A percentile compares a stretch with the other conserved stretches of the same genome.
Evolutionary conservation across 92 coral and sea anemone genomes (phyloP).

Genomic region (Actinernus sp.): DNA sequence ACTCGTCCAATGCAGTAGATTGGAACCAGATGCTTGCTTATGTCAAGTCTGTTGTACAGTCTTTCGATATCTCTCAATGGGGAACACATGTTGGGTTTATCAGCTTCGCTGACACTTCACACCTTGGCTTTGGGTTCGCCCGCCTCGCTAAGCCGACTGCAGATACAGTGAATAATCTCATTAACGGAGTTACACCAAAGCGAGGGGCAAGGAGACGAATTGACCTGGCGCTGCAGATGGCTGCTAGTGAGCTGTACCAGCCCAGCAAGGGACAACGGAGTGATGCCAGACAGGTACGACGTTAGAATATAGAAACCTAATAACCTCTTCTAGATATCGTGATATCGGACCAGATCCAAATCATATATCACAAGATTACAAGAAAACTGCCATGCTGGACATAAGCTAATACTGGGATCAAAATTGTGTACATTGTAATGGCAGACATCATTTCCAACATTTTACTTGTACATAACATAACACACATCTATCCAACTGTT

Average conservation of each 20-base stretch:
- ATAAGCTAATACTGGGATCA: no score
- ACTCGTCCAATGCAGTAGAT: conserved; percentile 63
- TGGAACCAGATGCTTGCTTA: conserved; percentile 65
- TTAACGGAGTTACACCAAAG: conserved; percentile 36
- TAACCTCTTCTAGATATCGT: no score
- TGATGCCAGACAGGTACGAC: conserved; percentile 63
- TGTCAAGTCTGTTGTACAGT: conserved; percentile 45
- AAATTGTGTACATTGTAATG: no score
- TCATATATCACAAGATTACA: no score
- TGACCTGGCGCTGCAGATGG: conserved; percentile 56
- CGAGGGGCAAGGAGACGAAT: conserved; percentile 58
- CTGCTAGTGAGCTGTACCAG: conserved; percentile 37
- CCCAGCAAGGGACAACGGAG: conserved; percentile 48
- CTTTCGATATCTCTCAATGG: conserved; percentile 61
- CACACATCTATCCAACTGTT: no score
- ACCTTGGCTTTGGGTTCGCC: conserved; percentile 52
- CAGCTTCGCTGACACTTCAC: conserved; percentile 54
- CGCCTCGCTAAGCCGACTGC: conserved; percentile 23
- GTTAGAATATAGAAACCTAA: no score
- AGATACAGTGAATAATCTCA: conserved; percentile 23
- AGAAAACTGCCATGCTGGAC: no score
- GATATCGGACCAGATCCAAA: no score
- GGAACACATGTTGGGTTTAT: conserved; percentile 75
- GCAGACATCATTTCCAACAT: no score
- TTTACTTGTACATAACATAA: no score